Conservation (phyloP, 2,797 vertebrate species). For the Octomys mimax region DNA sequence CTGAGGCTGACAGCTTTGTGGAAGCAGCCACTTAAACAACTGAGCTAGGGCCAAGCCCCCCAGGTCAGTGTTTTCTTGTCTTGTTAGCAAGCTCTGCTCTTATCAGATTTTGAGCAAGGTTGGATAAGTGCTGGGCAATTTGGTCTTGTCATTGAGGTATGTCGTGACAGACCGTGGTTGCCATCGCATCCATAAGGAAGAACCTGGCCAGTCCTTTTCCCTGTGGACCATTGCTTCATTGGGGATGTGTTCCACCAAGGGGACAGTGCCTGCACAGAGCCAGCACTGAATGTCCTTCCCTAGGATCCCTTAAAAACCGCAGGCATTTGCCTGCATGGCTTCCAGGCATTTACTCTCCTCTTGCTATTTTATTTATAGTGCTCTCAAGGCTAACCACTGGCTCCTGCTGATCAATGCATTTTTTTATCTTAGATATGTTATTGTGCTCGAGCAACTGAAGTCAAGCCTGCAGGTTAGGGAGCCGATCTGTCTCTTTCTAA, state of each 20-base stretch:
- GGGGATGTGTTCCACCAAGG: background rate
- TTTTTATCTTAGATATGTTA: conserved; percentile 32
- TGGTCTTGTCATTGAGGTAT: background rate
- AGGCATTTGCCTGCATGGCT: background rate
- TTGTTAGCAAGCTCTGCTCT: background rate
- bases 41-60: too few species aligned
- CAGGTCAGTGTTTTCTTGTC: background rate
- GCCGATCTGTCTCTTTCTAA: conserved; percentile 67
- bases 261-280: background rate
- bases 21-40: too few species aligned
- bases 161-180: background rate
- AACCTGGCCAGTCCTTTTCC: background rate
- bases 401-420: conserved; percentile 9
- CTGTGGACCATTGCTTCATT: background rate
- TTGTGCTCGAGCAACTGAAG: conserved; percentile 57
- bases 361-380: conserved; percentile 59
- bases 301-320: background rate
- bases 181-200: background rate
- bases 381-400: conserved; percentile 60
- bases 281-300: background rate
- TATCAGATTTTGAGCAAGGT: background rate
- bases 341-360: background rate
- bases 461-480: conserved; percentile 3
- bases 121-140: background rate
- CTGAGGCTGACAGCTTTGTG: too few species aligned